phyloP scores from a whole-genome alignment of 64 coral and sea anemone genomes.

The Stichodactyla helianthus region DNA sequence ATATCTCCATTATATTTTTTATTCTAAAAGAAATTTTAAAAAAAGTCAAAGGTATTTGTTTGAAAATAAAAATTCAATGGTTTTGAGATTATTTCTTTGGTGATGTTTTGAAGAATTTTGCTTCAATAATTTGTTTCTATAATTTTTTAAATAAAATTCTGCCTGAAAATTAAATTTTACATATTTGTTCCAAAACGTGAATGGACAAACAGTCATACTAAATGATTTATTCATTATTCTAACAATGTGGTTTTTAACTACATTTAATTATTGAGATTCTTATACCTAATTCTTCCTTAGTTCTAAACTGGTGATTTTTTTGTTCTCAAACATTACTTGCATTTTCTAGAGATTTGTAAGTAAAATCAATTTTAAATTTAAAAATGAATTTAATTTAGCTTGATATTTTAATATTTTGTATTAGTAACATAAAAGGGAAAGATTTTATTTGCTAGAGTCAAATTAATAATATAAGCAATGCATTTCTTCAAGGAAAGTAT shows the following conservation, averaged over 20 bases:
- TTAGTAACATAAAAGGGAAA: too few species aligned
- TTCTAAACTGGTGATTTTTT: too few species aligned
- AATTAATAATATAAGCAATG: too few species aligned
- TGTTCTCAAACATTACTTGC: too few species aligned
- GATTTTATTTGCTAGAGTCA: too few species aligned
- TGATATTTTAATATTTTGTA: too few species aligned
- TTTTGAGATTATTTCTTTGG: background rate
- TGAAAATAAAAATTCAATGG: background rate
- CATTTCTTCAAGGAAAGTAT: too few species aligned
- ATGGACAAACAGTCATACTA: background rate
- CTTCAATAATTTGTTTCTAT: background rate
- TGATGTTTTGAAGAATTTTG: background rate
- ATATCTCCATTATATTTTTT: too few species aligned
- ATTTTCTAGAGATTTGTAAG: too few species aligned
- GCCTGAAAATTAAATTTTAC: background rate
- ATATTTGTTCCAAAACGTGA: background rate
- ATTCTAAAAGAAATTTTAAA: too few species aligned
- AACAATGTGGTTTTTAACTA: background rate
- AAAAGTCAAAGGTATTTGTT: background rate
- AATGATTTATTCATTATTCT: background rate
- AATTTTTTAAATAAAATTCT: background rate
- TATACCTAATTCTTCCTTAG: background rate
- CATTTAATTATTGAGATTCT: background rate
- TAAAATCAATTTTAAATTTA: too few species aligned
- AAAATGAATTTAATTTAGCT: too few species aligned